These are phyloP conservation scores for Tragelaphus imberbis DNA, from an alignment of 2,113 vertebrate genomes.

Conservation along the genomic window DNA sequence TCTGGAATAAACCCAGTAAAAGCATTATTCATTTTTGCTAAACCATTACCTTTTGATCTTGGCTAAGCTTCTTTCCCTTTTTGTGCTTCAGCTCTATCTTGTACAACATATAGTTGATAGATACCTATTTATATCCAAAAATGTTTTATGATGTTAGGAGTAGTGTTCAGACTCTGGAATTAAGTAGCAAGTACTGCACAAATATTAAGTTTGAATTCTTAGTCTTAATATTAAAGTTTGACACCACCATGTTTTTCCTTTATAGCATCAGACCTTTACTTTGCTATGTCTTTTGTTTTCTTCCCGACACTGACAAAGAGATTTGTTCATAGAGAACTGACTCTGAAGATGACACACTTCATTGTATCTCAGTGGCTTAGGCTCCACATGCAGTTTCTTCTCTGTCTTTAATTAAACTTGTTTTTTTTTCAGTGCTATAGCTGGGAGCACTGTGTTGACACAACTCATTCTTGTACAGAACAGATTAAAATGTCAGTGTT, in stretches of 20 bases:
- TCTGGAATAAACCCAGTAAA: conserved; percentile 8
- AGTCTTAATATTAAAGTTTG: neutral
- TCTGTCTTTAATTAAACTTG: conserved; percentile 84
- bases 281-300: neutral
- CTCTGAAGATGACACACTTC: conserved; percentile 48
- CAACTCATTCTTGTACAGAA: conserved; percentile 81
- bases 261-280: neutral
- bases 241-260: neutral
- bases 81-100: neutral
- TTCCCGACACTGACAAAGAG: conserved; percentile 9
- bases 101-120: neutral
- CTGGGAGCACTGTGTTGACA: conserved; percentile 83
- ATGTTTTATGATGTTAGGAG: conserved; percentile 22
- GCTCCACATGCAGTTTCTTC: conserved; percentile 64
- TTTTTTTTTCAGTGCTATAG: conserved; percentile 76
- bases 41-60: neutral
- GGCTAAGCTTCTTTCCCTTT: neutral
- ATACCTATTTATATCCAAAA: conserved; percentile 31
- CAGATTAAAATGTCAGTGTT: conserved; percentile 84
- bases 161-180: neutral
- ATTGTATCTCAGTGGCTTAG: conserved; percentile 60
- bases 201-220: conserved; percentile 22
- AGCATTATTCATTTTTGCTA: neutral
- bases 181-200: conserved; percentile 30
- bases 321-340: conserved; percentile 46